These are phyloP conservation scores for Apodemia mormo DNA, from an alignment of 2,888 invertebrate genomes.

Conservation along the genomic window DNA sequence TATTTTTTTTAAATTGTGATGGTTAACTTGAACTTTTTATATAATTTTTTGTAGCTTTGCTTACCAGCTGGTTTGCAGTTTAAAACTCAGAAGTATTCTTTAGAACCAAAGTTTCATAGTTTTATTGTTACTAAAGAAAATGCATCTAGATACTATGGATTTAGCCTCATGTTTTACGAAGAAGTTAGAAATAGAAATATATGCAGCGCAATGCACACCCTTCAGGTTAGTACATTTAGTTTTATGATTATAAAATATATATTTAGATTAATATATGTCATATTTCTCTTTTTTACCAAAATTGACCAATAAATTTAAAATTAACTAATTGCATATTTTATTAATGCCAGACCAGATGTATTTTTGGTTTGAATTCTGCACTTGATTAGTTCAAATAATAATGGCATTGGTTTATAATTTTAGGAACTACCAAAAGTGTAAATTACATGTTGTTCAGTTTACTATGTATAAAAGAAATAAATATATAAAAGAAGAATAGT, in stretches of 20 bases:
- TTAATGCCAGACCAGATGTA: too few species aligned
- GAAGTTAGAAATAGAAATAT: conserved; percentile 96
- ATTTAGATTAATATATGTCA: too few species aligned
- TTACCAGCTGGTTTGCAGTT: conserved; percentile 97
- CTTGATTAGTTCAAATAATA: too few species aligned
- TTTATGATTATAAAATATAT: not conserved
- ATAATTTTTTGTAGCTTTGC: conserved; percentile 85
- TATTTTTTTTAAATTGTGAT: not conserved
- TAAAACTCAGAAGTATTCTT: conserved; percentile 94
- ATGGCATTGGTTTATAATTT: too few species aligned
- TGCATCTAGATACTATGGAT: conserved; percentile 96
- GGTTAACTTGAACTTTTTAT: conserved; percentile 72
- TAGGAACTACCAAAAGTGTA: too few species aligned
- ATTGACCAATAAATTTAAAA: too few species aligned
- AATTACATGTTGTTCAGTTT: too few species aligned
- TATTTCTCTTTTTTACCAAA: too few species aligned
- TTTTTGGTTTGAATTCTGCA: too few species aligned
- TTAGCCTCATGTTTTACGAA: conserved; percentile 97
- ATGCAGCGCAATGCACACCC: conserved; percentile 96
- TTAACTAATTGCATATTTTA: too few species aligned
- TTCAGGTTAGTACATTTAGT: conserved; percentile 83
- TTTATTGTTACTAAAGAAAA: conserved; percentile 98
- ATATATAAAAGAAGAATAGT: too few species aligned
- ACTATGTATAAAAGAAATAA: too few species aligned
- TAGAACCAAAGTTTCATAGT: conserved; percentile 95